Evolutionary conservation across 2,888 invertebrate genomes (phyloP).

Genomic region (Mythimna pallens): DNA sequence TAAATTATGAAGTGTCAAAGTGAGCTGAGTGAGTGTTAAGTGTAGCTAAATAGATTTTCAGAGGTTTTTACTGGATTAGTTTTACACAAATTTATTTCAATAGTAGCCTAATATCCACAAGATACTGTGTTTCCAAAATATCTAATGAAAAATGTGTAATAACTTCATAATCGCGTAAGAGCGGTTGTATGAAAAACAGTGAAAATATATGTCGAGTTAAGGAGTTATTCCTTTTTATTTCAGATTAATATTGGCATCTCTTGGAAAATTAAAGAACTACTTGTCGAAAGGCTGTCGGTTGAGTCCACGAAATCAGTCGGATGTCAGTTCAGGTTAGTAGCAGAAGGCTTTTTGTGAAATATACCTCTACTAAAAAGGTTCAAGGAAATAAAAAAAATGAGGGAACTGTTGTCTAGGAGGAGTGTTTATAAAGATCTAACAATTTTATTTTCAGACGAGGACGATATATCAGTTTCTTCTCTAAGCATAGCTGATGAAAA

Average conservation of each 20-base stretch:
- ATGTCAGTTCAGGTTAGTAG: conserved; percentile 92
- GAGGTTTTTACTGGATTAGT: too few relatives aligned
- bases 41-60: too few relatives aligned
- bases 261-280: conserved; percentile 94
- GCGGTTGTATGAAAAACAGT: too few relatives aligned
- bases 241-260: conserved; percentile 96
- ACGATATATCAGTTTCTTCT: conserved; percentile 83
- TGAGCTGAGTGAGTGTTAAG: too few relatives aligned
- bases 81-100: too few relatives aligned
- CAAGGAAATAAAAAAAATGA: not conserved
- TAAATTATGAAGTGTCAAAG: too few relatives aligned
- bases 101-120: too few relatives aligned
- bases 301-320: conserved; percentile 94
- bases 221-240: conserved; percentile 27
- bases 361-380: not conserved
- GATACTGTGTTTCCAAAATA: too few relatives aligned
- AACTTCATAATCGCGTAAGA: too few relatives aligned
- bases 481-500: conserved; percentile 83
- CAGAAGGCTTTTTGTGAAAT: conserved; percentile 2
- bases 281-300: conserved; percentile 94
- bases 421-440: not conserved
- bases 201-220: too few relatives aligned
- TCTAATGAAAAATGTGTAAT: too few relatives aligned
- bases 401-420: not conserved
- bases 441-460: conserved; percentile 80